These are phyloP conservation scores for Kryptolebias ocellatus DNA, from an alignment of 2,797 vertebrate species.

Conservation along the genomic window DNA sequence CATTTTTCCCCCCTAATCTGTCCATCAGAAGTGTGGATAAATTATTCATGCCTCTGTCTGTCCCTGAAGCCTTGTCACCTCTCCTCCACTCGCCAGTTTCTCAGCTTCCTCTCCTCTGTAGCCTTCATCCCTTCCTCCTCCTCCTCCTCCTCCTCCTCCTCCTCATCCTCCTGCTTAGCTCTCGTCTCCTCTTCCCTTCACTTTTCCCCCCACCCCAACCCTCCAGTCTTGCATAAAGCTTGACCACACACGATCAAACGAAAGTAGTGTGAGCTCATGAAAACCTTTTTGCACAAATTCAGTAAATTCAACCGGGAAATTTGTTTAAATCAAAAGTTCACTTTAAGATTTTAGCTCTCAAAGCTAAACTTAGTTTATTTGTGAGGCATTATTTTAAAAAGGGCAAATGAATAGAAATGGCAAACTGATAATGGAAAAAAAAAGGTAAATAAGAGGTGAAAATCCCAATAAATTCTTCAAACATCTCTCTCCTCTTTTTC, in stretches of 20 bases:
- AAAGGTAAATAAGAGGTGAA: not conserved
- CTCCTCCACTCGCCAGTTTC: constrained; percentile 79
- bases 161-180: constrained; percentile 22
- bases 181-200: constrained; percentile 23
- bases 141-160: constrained; percentile 15
- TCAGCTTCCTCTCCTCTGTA: constrained; percentile 69
- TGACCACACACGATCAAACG: constrained; percentile 55
- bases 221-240: constrained; percentile 46
- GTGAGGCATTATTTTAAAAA: not conserved
- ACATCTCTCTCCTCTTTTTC: constrained; percentile 7
- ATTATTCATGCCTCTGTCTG: constrained; percentile 85
- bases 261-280: constrained; percentile 24
- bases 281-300: not conserved
- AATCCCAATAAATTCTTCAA: not conserved
- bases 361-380: not conserved
- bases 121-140: constrained; percentile 52
- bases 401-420: not conserved
- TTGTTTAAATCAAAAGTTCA: not conserved
- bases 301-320: not conserved
- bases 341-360: not conserved
- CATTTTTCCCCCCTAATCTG: constrained; percentile 83
- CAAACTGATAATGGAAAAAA: not conserved
- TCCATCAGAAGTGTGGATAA: constrained; percentile 86
- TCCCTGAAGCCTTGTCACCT: constrained; percentile 86
- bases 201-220: constrained; percentile 18